Conservation (phyloP, 2,888 invertebrate species). For the Lomographa bimaculata region DNA sequence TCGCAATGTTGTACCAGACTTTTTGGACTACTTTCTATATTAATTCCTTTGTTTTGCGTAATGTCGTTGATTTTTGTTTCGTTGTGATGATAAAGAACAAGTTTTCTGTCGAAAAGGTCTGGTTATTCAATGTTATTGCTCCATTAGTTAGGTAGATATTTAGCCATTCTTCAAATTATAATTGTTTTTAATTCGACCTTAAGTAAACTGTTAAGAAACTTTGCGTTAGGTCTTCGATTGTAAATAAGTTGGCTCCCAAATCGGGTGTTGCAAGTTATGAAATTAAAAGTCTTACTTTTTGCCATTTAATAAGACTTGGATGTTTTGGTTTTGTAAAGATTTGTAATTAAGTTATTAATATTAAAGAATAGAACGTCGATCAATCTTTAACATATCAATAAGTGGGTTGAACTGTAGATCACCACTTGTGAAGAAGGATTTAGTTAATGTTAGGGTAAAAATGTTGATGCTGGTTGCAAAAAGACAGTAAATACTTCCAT, state of each 20-base stretch:
- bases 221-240: conserved; percentile 53
- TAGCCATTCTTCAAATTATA: conserved; percentile 77
- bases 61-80: conserved; percentile 36
- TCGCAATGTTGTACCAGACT: conserved; percentile 67
- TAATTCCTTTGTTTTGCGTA: conserved; percentile 38
- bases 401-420: too few species aligned
- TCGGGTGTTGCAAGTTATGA: conserved; percentile 6
- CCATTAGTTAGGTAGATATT: conserved; percentile 80
- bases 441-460: too few species aligned
- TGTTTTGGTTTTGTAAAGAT: conserved; percentile 7
- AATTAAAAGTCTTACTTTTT: background rate
- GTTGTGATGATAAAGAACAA: conserved; percentile 41
- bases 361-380: too few species aligned
- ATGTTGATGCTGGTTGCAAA: too few species aligned
- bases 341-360: too few species aligned
- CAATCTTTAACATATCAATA: too few species aligned
- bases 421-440: too few species aligned
- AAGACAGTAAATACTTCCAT: too few species aligned
- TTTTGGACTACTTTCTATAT: conserved; percentile 53
- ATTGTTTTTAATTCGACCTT: conserved; percentile 71
- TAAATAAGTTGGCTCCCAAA: conserved; percentile 33
- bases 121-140: conserved; percentile 71
- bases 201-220: conserved; percentile 47
- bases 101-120: conserved; percentile 64
- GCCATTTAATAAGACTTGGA: background rate